phyloP scores from a whole-genome alignment of 2,888 invertebrate species.

The Baccha elongata region DNA sequence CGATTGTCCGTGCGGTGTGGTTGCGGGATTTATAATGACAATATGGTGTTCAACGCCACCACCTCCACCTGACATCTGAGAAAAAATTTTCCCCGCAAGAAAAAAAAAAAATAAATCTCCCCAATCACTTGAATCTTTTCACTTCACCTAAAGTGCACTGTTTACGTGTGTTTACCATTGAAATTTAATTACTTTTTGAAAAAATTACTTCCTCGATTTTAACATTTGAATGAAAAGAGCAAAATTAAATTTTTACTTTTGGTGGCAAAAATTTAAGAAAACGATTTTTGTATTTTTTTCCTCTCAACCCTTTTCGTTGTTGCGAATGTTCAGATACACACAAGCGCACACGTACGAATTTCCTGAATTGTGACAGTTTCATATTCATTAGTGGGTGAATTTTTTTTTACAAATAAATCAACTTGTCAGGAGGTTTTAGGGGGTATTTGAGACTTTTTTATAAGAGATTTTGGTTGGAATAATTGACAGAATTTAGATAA shows the following conservation, averaged over 20 bases:
- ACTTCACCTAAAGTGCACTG: conserved; percentile 65
- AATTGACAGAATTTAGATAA: conserved; percentile 2
- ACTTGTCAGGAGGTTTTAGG: conserved; percentile 30
- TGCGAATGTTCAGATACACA: conserved; percentile 69
- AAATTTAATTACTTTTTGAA: conserved; percentile 7
- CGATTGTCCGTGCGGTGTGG: conserved; percentile 61
- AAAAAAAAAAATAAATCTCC: conserved; percentile 59
- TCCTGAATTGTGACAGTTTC: conserved; percentile 68
- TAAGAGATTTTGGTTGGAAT: neutral
- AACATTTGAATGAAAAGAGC: neutral
- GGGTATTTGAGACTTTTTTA: conserved; percentile 8
- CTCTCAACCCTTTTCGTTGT: conserved; percentile 65
- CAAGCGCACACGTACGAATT: conserved; percentile 75
- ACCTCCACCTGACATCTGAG: conserved; percentile 74
- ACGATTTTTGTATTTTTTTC: conserved; percentile 54
- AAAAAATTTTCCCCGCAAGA: conserved; percentile 68
- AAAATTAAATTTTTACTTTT: conserved; percentile 48
- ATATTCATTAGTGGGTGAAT: conserved; percentile 59
- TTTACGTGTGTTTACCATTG: conserved; percentile 59
- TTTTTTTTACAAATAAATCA: conserved; percentile 45
- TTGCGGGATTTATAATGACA: conserved; percentile 70
- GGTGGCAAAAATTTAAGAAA: conserved; percentile 68
- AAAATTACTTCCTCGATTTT: neutral
- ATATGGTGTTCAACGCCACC: conserved; percentile 73
- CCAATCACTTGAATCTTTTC: conserved; percentile 62